Conservation (phyloP, 2,888 invertebrate genomes). For the Elmis aenea region DNA sequence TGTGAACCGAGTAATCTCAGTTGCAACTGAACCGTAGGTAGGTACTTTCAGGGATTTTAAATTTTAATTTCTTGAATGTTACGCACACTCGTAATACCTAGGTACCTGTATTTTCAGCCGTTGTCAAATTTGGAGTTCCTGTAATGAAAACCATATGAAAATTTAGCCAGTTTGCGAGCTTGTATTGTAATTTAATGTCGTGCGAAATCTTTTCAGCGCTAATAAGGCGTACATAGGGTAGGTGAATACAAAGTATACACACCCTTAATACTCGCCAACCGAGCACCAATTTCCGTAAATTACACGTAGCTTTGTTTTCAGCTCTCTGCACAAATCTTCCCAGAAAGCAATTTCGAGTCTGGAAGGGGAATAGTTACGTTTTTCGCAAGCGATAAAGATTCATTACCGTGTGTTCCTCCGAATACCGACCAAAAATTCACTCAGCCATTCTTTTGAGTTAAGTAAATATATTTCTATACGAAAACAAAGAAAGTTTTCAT, state of each 20-base stretch:
- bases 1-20: no score
- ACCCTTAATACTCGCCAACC: conserved; percentile 31
- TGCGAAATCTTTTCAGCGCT: conserved; percentile 14
- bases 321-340: conserved; percentile 50
- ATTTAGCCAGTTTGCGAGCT: no score
- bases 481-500: conserved; percentile 1
- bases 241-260: conserved; percentile 21
- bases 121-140: no score
- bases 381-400: conserved; percentile 49
- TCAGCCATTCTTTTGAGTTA: conserved; percentile 32
- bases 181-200: no score
- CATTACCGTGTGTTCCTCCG: conserved; percentile 42
- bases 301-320: conserved; percentile 53
- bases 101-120: no score
- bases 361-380: conserved; percentile 44
- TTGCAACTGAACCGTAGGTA: no score
- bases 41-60: no score
- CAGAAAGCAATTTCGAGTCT: conserved; percentile 48
- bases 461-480: conserved; percentile 26
- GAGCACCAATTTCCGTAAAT: conserved; percentile 51
- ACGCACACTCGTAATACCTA: no score
- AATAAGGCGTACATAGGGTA: conserved; percentile 20
- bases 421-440: conserved; percentile 39
- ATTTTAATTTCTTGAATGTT: no score
- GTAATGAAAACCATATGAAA: no score